These are phyloP conservation scores for Drosophila pruinosa DNA, from an alignment of 1,140 invertebrate species.

Conservation along the genomic window DNA sequence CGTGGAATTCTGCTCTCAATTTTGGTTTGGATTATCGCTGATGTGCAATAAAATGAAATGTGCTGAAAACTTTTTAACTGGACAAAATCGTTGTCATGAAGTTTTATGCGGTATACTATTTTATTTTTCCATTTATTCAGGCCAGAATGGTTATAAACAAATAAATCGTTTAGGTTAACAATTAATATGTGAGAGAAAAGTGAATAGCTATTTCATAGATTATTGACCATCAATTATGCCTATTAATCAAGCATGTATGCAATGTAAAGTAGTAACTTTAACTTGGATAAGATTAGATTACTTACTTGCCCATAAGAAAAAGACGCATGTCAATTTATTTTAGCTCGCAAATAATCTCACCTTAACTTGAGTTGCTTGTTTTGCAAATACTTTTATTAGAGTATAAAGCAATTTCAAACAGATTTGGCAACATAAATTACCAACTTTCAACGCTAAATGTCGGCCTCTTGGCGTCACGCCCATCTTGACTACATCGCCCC, in stretches of 20 bases:
- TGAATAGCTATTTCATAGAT: too few species aligned
- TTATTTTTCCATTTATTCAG: neutral
- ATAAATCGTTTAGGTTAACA: too few species aligned
- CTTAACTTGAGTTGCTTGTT: conserved; percentile 55
- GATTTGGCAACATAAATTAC: conserved; percentile 75
- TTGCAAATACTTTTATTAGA: conserved; percentile 57
- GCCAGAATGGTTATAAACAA: neutral
- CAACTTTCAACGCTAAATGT: conserved; percentile 30
- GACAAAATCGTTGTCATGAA: conserved; percentile 31
- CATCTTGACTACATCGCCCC: conserved; percentile 25
- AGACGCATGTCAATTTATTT: conserved; percentile 3
- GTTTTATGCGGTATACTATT: conserved; percentile 9
- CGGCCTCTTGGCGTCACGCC: conserved; percentile 44
- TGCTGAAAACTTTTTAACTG: conserved; percentile 43
- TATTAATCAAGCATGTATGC: too few species aligned
- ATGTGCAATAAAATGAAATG: conserved; percentile 66
- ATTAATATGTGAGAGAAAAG: too few species aligned
- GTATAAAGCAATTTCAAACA: conserved; percentile 68
- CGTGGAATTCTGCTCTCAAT: conserved; percentile 56
- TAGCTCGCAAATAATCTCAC: conserved; percentile 1
- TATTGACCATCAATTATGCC: too few species aligned
- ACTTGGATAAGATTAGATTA: too few species aligned
- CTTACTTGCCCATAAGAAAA: neutral
- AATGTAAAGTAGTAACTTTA: too few species aligned
- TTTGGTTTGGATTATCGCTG: conserved; percentile 72